Percentiles rank a stretch among this genome's conserved stretches.
Evolutionary conservation across 2,888 invertebrate species (phyloP).

Genomic region (Cephalotes varians): DNA sequence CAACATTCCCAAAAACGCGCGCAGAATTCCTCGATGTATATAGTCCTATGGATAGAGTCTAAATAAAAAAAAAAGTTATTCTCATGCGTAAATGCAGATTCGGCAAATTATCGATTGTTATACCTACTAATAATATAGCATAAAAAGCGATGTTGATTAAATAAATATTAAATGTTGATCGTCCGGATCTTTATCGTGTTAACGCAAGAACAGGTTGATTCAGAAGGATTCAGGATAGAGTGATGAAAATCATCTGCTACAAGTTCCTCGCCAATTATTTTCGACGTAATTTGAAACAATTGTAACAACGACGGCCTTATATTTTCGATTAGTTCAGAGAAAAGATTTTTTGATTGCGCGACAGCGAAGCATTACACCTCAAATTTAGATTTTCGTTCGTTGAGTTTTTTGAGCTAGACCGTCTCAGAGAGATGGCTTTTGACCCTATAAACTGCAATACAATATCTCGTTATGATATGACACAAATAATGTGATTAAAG

Average conservation of each 20-base stretch:
- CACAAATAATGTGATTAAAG: not conserved
- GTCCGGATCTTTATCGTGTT: constrained; percentile 67
- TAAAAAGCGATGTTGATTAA: constrained; percentile 63
- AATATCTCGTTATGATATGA: constrained; percentile 4
- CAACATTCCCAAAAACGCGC: constrained; percentile 67
- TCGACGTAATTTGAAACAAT: constrained; percentile 4
- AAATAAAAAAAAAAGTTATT: constrained; percentile 14
- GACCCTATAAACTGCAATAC: not conserved
- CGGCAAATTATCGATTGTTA: constrained; percentile 67
- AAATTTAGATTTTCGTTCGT: not conserved
- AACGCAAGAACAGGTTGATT: constrained; percentile 47
- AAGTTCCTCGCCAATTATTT: constrained; percentile 19
- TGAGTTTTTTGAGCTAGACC: not conserved
- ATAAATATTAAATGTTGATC: constrained; percentile 73
- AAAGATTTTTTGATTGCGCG: not conserved
- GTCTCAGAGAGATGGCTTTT: not conserved
- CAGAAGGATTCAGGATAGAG: too few species aligned
- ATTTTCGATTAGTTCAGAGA: not conserved
- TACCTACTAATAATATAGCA: constrained; percentile 63
- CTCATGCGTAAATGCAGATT: constrained; percentile 37
- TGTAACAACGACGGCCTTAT: constrained; percentile 15
- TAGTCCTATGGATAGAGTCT: constrained; percentile 48
- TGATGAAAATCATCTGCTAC: constrained; percentile 17
- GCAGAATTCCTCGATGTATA: constrained; percentile 68
- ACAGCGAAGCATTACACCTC: not conserved